phyloP scores from a whole-genome alignment of 2,797 vertebrate genomes.

The Myripristis murdjan region DNA sequence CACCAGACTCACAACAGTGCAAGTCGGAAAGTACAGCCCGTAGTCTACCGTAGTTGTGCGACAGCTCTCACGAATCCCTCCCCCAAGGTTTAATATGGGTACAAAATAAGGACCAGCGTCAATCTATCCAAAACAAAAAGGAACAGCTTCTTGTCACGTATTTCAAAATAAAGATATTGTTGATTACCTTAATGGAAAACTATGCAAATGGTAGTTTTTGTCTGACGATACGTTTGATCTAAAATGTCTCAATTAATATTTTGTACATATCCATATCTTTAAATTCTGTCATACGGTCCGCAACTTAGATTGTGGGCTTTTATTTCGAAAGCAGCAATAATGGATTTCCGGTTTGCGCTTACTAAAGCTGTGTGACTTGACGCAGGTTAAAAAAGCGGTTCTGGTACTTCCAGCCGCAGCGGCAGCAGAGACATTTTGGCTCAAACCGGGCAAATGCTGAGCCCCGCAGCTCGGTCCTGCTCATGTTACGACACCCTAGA shows the following conservation, averaged over 20 bases:
- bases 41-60: conserved; percentile 74
- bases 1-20: conserved; percentile 37
- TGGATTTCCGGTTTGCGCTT: conserved; percentile 22
- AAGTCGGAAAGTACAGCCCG: conserved; percentile 71
- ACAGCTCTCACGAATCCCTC: conserved; percentile 74
- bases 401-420: conserved; percentile 44
- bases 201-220: no score
- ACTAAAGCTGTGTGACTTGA: conserved; percentile 14
- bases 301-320: no score
- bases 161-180: conserved; percentile 58
- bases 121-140: neutral
- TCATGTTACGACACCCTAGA: conserved; percentile 39
- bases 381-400: neutral
- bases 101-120: conserved; percentile 44
- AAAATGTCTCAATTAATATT: no score
- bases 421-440: conserved; percentile 77
- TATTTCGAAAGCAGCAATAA: conserved; percentile 23
- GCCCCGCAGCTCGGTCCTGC: conserved; percentile 45
- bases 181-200: neutral
- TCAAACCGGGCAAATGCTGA: conserved; percentile 44
- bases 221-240: no score
- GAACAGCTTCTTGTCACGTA: neutral
- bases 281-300: no score
- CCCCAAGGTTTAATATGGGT: conserved; percentile 65
- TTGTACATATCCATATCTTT: no score